A percentile compares a stretch with the other conserved stretches of the same genome.
These are phyloP conservation scores for Sterrhoptilus dennistouni DNA, from an alignment of 2,113 vertebrate species.

Conservation along the genomic window DNA sequence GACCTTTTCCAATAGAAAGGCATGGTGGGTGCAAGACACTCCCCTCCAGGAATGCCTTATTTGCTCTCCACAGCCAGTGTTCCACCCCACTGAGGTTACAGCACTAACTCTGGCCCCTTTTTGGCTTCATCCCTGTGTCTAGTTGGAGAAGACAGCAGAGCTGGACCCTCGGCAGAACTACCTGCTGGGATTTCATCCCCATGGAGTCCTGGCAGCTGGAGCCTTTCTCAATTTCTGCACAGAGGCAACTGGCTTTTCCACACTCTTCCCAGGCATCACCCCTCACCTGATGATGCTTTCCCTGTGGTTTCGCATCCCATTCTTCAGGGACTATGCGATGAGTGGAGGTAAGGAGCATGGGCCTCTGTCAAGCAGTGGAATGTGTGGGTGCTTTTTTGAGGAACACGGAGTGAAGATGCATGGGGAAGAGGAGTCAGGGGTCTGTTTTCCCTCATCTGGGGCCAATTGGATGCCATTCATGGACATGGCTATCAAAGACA, in stretches of 20 bases:
- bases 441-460: background rate
- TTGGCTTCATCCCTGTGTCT: background rate
- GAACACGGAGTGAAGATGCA: background rate
- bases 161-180: constrained; percentile 89
- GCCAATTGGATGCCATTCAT: rapidly evolving
- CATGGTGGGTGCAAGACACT: rapidly evolving
- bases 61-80: background rate
- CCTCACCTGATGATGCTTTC: constrained; percentile 86
- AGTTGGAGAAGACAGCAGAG: constrained; percentile 90
- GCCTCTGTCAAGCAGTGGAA: background rate
- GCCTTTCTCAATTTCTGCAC: constrained; percentile 91
- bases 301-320: constrained; percentile 87
- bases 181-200: constrained; percentile 89
- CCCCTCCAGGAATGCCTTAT: background rate
- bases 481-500: background rate
- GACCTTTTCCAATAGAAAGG: background rate
- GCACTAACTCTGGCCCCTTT: background rate
- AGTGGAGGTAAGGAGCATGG: constrained; percentile 74
- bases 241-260: constrained; percentile 79
- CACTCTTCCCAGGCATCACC: constrained; percentile 82
- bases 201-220: constrained; percentile 85
- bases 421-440: background rate
- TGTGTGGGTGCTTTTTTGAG: background rate
- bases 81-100: background rate
- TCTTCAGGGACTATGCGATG: constrained; percentile 92